Conservation (phyloP, 2,888 invertebrate genomes). For the Mimas tiliae region DNA sequence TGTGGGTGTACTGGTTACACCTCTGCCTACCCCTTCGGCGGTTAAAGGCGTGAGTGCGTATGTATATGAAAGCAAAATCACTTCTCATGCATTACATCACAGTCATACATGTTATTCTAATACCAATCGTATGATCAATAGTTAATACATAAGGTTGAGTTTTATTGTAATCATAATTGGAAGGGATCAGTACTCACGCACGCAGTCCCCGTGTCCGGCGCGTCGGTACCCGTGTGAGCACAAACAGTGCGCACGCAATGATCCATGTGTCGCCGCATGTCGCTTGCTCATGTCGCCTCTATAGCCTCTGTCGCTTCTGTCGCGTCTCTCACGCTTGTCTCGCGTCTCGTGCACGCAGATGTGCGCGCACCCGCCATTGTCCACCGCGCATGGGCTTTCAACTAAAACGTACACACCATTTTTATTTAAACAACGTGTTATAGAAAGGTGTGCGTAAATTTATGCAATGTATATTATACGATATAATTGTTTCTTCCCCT, state of each 20-base stretch:
- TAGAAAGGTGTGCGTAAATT: too few species aligned
- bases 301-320: background rate
- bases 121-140: too few species aligned
- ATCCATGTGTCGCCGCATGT: conserved; percentile 68
- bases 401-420: conserved; percentile 45
- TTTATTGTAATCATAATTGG: background rate
- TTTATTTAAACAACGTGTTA: too few species aligned
- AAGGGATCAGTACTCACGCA: conserved; percentile 71
- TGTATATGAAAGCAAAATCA: too few species aligned
- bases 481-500: too few species aligned
- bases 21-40: too few species aligned
- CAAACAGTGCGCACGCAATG: conserved; percentile 86
- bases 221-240: conserved; percentile 90
- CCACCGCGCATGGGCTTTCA: conserved; percentile 87
- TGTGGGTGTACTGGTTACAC: too few species aligned
- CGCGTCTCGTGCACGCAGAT: conserved; percentile 86
- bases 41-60: too few species aligned
- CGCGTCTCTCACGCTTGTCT: conserved; percentile 37
- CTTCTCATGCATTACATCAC: too few species aligned
- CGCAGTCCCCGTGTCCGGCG: conserved; percentile 85
- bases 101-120: background rate
- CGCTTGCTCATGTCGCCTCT: conserved; percentile 12
- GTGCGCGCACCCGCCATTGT: conserved; percentile 90
- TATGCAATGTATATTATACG: too few species aligned
- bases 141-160: too few species aligned